A percentile compares a stretch with the other conserved stretches of the same genome.
Conservation (phyloP, 1,140 invertebrate genomes). For the Kradibia gibbosae region DNA sequence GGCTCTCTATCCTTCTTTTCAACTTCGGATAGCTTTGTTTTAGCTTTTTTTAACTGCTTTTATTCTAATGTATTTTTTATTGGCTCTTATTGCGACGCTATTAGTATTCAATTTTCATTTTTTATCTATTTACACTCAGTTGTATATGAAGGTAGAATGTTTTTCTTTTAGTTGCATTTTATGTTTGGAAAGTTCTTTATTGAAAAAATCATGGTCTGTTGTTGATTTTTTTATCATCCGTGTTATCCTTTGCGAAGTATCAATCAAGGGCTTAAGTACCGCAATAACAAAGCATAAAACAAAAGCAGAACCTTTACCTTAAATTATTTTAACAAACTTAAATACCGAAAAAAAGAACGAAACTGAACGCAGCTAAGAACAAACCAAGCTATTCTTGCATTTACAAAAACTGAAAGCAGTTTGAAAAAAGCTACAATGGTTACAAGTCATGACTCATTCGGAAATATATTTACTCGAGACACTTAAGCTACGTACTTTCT, state of each 20-base stretch:
- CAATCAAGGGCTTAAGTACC: no score
- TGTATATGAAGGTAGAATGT: no score
- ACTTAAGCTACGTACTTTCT: slow-evolving; percentile 35
- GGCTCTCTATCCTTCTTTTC: not conserved
- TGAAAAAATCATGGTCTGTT: no score
- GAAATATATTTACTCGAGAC: slow-evolving; percentile 41
- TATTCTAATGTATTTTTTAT: slow-evolving; percentile 41
- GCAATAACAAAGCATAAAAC: no score
- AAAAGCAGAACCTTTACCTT: no score
- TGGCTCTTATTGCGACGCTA: not conserved
- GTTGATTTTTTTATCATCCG: no score
- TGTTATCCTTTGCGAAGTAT: no score
- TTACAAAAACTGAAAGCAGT: not conserved
- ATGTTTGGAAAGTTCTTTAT: no score
- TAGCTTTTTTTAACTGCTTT: not conserved
- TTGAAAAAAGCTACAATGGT: not conserved
- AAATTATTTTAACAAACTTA: no score
- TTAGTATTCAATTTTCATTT: not conserved
- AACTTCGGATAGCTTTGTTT: slow-evolving; percentile 20
- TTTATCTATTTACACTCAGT: no score
- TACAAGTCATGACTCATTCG: slow-evolving; percentile 11
- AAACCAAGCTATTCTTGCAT: not conserved
- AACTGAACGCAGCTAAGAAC: not conserved
- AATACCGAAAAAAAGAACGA: not conserved
- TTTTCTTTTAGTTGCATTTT: no score